A percentile compares a stretch with the other conserved stretches of the same genome.
Evolutionary conservation across 2,888 invertebrate genomes (phyloP).

Genomic region (Megalurothrips usitatus): DNA sequence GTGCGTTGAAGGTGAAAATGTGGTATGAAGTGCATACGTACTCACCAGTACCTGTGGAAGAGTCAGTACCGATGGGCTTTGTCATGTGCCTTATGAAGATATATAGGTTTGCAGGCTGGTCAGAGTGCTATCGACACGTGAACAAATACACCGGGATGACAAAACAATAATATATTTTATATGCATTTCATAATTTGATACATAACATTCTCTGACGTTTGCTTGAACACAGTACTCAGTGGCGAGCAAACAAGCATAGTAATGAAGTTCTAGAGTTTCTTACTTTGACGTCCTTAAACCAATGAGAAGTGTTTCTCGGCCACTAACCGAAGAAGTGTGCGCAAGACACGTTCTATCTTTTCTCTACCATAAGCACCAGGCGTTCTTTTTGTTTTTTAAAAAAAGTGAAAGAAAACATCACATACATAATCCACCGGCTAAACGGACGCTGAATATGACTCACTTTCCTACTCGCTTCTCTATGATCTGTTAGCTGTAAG

Average conservation of each 20-base stretch:
- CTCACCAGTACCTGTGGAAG: constrained; percentile 7
- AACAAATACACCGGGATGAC: not conserved
- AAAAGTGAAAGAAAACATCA: not conserved
- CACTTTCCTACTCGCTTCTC: not conserved
- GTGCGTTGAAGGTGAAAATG: constrained; percentile 14
- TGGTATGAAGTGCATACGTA: constrained; percentile 3
- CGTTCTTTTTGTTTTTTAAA: constrained; percentile 9
- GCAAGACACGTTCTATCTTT: not conserved
- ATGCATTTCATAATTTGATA: constrained; percentile 23
- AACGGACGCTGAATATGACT: not conserved
- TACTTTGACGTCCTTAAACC: too few species aligned
- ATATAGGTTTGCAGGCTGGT: not conserved
- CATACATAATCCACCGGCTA: not conserved
- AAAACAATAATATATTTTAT: constrained; percentile 27
- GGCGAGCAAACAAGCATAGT: constrained; percentile 5
- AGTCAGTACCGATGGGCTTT: not conserved
- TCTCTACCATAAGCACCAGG: constrained; percentile 7
- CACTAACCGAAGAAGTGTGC: not conserved
- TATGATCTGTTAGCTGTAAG: not conserved
- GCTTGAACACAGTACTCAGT: not conserved
- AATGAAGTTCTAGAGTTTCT: not conserved
- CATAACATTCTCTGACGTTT: constrained; percentile 20
- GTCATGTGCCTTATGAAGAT: not conserved
- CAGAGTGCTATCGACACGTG: not conserved
- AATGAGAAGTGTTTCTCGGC: too few species aligned